These are phyloP conservation scores for Rafetus swinhoei DNA, from an alignment of 2,113 vertebrate species.

Conservation along the genomic window DNA sequence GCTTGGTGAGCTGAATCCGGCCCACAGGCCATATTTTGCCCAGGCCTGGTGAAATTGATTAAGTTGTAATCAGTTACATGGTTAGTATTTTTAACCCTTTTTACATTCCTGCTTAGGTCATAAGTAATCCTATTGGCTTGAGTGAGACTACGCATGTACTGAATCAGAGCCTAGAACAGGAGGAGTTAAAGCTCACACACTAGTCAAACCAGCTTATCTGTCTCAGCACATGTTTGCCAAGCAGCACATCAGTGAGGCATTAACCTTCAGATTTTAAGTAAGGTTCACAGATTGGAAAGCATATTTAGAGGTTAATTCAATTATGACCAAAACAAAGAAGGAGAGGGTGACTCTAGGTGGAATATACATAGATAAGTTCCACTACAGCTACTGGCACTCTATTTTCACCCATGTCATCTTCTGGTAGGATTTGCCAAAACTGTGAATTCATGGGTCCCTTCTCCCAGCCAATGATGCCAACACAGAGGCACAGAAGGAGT, in stretches of 20 bases:
- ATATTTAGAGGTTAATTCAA: not conserved
- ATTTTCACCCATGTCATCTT: not conserved
- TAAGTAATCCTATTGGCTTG: not conserved
- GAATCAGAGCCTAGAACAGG: not conserved
- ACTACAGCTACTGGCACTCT: not conserved
- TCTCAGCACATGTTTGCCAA: not conserved
- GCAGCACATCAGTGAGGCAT: not conserved
- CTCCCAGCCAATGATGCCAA: not conserved
- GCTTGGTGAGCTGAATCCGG: no score
- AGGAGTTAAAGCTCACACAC: not conserved
- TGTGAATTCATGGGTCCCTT: not conserved
- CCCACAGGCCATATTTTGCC: no score
- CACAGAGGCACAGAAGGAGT: not conserved
- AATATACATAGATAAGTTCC: not conserved
- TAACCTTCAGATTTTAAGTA: not conserved
- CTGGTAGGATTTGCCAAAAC: not conserved
- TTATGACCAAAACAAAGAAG: not conserved
- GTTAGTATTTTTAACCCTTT: no score
- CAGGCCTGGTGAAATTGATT: no score
- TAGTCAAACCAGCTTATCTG: not conserved
- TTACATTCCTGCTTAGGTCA: not conserved
- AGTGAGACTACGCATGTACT: not conserved
- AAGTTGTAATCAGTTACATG: no score
- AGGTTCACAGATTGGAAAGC: not conserved
- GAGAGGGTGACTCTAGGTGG: not conserved